Percentiles rank a stretch among this genome's conserved stretches.
Evolutionary conservation across 2,888 invertebrate genomes (phyloP).

Genomic region (Chloroclystis v-ata): DNA sequence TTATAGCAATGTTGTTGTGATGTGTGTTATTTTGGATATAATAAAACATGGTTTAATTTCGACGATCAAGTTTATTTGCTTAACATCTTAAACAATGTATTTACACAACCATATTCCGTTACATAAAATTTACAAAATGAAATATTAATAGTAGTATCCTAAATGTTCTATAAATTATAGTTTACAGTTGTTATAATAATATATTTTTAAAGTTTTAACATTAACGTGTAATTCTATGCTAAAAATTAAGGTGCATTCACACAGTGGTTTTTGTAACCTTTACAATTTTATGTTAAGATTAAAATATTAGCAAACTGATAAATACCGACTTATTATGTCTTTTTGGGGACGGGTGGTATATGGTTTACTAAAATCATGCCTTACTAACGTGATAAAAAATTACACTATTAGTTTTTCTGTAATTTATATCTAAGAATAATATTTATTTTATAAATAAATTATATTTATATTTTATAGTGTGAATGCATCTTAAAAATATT

Average conservation of each 20-base stretch:
- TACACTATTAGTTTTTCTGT: too few species aligned
- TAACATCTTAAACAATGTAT: slow-evolving; percentile 44
- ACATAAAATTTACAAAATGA: slow-evolving; percentile 36
- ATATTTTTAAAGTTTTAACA: slow-evolving; percentile 54
- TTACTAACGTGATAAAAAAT: not conserved
- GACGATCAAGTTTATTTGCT: slow-evolving; percentile 65
- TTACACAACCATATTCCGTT: slow-evolving; percentile 56
- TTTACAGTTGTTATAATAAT: slow-evolving; percentile 27
- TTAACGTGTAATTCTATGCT: slow-evolving; percentile 29
- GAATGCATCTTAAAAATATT: not conserved
- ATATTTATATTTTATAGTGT: not conserved
- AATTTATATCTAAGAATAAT: too few species aligned
- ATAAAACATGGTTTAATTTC: slow-evolving; percentile 32
- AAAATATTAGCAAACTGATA: not conserved
- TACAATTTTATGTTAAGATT: slow-evolving; percentile 1
- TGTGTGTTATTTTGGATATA: slow-evolving; percentile 3
- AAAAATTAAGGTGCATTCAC: slow-evolving; percentile 25
- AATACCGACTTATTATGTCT: slow-evolving; percentile 8
- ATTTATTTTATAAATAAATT: too few species aligned
- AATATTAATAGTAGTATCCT: slow-evolving; percentile 29
- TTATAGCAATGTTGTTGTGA: too few species aligned
- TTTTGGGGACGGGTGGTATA: slow-evolving; percentile 7
- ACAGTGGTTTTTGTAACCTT: slow-evolving; percentile 10
- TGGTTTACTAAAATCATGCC: not conserved
- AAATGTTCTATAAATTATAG: slow-evolving; percentile 29